Evolutionary conservation across 2,113 vertebrate genomes (phyloP).

Genomic region (Pheucticus melanocephalus): DNA sequence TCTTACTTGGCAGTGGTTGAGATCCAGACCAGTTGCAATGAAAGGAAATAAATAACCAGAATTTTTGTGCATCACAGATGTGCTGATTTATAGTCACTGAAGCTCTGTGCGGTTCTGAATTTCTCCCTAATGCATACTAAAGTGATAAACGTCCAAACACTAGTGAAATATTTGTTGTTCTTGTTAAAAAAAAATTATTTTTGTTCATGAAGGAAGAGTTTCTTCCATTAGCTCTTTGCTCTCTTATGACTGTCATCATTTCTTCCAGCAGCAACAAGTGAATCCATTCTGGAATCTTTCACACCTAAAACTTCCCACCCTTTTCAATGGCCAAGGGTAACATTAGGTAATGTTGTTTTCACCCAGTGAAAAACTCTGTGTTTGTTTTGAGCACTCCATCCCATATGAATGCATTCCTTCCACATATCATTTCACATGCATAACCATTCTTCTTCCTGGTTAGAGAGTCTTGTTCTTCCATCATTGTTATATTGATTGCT

Average conservation of each 20-base stretch:
- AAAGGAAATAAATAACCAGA: background rate
- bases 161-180: background rate
- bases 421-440: conserved; percentile 41
- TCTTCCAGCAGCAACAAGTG: conserved; percentile 78
- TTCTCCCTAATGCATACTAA: conserved; percentile 20
- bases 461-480: background rate
- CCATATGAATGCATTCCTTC: conserved; percentile 57
- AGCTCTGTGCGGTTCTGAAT: background rate
- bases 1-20: background rate
- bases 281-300: conserved; percentile 74
- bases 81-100: background rate
- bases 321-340: conserved; percentile 78
- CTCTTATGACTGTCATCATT: conserved; percentile 71
- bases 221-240: conserved; percentile 43
- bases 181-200: conserved; percentile 26
- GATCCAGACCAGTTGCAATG: background rate
- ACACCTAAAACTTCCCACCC: conserved; percentile 74
- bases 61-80: background rate
- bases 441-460: conserved; percentile 38
- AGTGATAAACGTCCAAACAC: background rate
- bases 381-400: conserved; percentile 64
- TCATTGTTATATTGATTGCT: background rate
- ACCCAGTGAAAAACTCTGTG: conserved; percentile 36
- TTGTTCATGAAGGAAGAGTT: conserved; percentile 37
- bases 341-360: conserved; percentile 78